Conservation (phyloP, 2,113 vertebrate genomes). For the Anarrhichthys ocellatus region DNA sequence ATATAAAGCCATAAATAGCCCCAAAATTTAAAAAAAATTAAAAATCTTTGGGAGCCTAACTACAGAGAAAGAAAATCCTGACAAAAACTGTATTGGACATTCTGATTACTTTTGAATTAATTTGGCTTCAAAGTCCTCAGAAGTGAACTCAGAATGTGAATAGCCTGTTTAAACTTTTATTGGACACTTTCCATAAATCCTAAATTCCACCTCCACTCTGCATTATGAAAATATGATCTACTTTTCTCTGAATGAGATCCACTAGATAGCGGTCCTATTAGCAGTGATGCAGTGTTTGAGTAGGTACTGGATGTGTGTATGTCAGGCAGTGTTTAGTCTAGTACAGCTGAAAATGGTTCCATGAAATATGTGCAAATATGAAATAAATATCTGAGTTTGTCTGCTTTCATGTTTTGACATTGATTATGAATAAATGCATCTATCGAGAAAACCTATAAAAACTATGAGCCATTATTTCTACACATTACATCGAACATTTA, state of each 20-base stretch:
- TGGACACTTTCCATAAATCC: slow-evolving; percentile 32
- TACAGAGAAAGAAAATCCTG: neutral
- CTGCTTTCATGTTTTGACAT: slow-evolving; percentile 2
- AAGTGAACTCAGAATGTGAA: slow-evolving; percentile 24
- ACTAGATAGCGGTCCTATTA: neutral
- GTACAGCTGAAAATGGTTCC: neutral
- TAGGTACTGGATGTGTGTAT: neutral
- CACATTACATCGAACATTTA: slow-evolving; percentile 25
- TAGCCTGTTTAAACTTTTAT: slow-evolving; percentile 27
- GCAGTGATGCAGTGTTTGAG: slow-evolving; percentile 1
- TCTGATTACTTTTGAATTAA: neutral
- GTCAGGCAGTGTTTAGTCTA: neutral
- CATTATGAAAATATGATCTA: slow-evolving; percentile 26
- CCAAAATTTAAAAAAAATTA: neutral
- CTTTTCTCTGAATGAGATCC: slow-evolving; percentile 11
- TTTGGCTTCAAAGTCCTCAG: slow-evolving; percentile 6
- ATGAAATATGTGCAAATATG: slow-evolving; percentile 12
- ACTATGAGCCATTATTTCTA: slow-evolving; percentile 13
- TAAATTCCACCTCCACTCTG: slow-evolving; percentile 8
- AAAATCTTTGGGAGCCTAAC: neutral
- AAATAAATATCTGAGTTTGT: neutral
- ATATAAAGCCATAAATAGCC: neutral
- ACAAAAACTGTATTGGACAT: neutral
- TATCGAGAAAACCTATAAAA: slow-evolving; percentile 34
- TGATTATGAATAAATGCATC: neutral